phyloP scores from a whole-genome alignment of 1,140 invertebrate species.

The Drosophila nigrodunni region DNA sequence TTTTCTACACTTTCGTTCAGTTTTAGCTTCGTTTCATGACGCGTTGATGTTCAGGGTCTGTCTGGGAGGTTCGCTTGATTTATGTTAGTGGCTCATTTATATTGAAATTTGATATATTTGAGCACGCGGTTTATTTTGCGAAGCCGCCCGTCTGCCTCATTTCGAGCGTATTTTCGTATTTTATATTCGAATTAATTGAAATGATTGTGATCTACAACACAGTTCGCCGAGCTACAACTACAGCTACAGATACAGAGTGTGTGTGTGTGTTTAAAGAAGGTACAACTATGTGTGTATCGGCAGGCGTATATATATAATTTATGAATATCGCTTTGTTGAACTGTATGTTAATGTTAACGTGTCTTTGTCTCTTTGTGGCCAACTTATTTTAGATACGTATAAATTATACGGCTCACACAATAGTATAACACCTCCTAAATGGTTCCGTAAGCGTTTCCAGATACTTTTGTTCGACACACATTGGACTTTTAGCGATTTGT shows the following conservation, averaged over 20 bases:
- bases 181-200: slow-evolving; percentile 82
- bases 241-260: slow-evolving; percentile 9
- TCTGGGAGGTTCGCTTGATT: slow-evolving; percentile 58
- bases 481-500: slow-evolving; percentile 22
- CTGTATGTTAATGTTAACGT: slow-evolving; percentile 49
- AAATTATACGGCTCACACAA: slow-evolving; percentile 69
- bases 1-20: slow-evolving; percentile 63
- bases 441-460: slow-evolving; percentile 48
- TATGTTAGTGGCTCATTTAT: slow-evolving; percentile 76
- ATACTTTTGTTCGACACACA: slow-evolving; percentile 13
- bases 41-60: slow-evolving; percentile 4
- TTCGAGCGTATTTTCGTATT: slow-evolving; percentile 65
- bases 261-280: not conserved
- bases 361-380: slow-evolving; percentile 66
- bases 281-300: slow-evolving; percentile 15
- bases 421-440: slow-evolving; percentile 79
- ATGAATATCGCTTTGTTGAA: slow-evolving; percentile 65
- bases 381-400: slow-evolving; percentile 61
- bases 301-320: slow-evolving; percentile 53
- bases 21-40: slow-evolving; percentile 21
- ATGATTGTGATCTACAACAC: slow-evolving; percentile 83
- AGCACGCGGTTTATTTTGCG: slow-evolving; percentile 76
- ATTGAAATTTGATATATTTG: slow-evolving; percentile 82
- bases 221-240: slow-evolving; percentile 32
- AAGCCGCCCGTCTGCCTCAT: slow-evolving; percentile 59